Evolutionary conservation across 2,113 vertebrate species (phyloP), one percentile per base, ranked within the genome.

Genomic region (Microtus ochrogaster): DNA sequence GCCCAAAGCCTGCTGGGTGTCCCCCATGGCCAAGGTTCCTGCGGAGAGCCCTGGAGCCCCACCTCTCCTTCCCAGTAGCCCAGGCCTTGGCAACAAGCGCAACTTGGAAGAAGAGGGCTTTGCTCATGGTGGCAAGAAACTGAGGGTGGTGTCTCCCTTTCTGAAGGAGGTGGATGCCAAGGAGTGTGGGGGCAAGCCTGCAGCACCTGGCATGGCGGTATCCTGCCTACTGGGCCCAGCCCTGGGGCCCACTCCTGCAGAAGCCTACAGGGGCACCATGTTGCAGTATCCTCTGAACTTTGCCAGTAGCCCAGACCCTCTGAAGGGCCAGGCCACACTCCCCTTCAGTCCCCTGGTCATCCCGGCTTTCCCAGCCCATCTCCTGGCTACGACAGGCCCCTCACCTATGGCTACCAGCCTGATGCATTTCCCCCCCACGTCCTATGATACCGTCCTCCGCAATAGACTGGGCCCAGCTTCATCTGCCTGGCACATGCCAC

Each of bases 281-380:
- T 84, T 98, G 96, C 97, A 16, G 8, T 98, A 98, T 44, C 98
- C 98, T 0, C 81, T 94, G 7, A 95, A 87, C 88, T 97, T 98
- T 0, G 63, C 96, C 0, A 26, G 24, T 55, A 66, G 95, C 0
- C 21, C 96, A 9, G 98, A 98, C 36, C 98, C 97, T n/a, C 92
- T 98, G 47, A 98, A 98, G 89, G 89, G 92, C 1, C 98, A 89
- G 2, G 81, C 96, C 1, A 66, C 98, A 0, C 97, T 98, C 4
- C 94, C 98, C 26, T 21, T 88, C 55, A 98, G 88, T 26, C 98
- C 98, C 0, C 89, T 99, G 30, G 16, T 98, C 79, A 96, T 99
- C 70, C 98, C 98, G 0, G 98, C 98, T 3, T 98, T 98, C 66
- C 98, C 98, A 0, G 97, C 98, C 93, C 98, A 98, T 0, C 52